Evolutionary conservation across 2,113 vertebrate genomes (phyloP).

Genomic region (Apus apus): DNA sequence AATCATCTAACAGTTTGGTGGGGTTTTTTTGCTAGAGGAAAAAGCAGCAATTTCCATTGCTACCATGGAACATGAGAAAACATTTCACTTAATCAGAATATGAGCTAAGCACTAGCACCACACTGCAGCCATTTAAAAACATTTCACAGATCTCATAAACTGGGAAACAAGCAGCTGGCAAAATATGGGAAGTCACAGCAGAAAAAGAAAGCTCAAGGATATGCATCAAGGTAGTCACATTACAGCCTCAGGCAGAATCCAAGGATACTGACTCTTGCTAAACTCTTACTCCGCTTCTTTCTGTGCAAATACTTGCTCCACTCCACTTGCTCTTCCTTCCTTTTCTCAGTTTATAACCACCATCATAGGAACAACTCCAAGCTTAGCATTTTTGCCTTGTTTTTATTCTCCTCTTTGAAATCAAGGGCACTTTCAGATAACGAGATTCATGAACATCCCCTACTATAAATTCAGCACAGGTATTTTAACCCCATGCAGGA

Average conservation of each 20-base stretch:
- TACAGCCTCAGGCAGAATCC: neutral
- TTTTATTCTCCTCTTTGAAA: conserved; percentile 2
- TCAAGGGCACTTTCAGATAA: neutral
- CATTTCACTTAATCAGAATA: neutral
- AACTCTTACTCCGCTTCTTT: neutral
- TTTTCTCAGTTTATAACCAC: neutral
- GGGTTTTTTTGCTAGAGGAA: neutral
- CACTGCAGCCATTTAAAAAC: neutral
- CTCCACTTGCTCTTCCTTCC: neutral
- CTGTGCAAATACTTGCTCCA: neutral
- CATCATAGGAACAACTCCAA: neutral
- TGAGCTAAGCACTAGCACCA: neutral
- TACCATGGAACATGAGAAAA: neutral
- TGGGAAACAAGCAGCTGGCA: neutral
- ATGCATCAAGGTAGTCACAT: neutral
- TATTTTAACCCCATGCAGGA: neutral
- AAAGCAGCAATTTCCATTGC: neutral
- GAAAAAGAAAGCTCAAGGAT: neutral
- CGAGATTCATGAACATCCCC: neutral
- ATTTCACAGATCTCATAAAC: neutral
- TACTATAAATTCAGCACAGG: neutral
- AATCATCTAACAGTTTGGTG: neutral
- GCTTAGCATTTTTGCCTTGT: neutral
- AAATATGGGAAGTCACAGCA: neutral
- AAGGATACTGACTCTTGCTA: no score